Evolutionary conservation across 2,113 vertebrate genomes (phyloP).

Genomic region (Cynopterus brachyotis): DNA sequence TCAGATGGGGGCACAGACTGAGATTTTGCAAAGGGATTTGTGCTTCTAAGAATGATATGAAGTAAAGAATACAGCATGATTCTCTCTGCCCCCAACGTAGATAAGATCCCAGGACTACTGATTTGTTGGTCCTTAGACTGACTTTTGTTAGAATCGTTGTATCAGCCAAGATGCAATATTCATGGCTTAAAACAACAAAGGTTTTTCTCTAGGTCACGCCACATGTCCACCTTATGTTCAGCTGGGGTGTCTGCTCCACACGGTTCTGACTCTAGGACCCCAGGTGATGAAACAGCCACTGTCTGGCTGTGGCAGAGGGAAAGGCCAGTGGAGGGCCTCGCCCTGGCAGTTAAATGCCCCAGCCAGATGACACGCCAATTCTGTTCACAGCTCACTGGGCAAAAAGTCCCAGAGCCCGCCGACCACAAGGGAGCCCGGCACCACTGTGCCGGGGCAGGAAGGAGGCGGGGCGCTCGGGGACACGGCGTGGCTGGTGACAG

Average conservation of each 20-base stretch:
- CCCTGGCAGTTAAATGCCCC: background rate
- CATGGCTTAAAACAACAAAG: background rate
- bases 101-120: background rate
- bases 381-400: background rate
- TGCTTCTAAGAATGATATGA: background rate
- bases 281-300: background rate
- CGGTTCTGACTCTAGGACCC: background rate
- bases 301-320: background rate
- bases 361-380: background rate
- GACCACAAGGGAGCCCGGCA: background rate
- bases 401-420: background rate
- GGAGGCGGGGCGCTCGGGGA: background rate
- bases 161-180: background rate
- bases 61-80: rapidly evolving
- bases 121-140: background rate
- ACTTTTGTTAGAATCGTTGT: background rate
- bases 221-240: background rate
- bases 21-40: background rate
- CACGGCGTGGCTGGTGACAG: background rate
- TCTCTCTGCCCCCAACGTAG: background rate
- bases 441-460: background rate
- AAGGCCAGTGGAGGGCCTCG: background rate
- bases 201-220: background rate
- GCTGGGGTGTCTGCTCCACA: background rate
- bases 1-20: background rate